These are phyloP conservation scores for Porites evermanni DNA, from an alignment of 92 coral and sea anemone genomes.

Conservation along the genomic window DNA sequence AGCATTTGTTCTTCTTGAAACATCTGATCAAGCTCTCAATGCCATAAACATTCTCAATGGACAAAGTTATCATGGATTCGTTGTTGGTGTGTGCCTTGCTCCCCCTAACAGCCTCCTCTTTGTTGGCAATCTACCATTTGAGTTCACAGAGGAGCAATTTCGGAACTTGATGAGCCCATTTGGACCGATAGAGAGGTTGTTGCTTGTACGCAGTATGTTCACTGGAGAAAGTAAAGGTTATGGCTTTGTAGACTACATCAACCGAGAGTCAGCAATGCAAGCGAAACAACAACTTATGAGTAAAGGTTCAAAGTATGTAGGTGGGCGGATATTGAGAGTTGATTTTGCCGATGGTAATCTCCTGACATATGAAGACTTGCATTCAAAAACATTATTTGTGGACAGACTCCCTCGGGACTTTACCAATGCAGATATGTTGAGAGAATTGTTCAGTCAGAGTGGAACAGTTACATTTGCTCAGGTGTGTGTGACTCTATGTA, in stretches of 20 bases:
- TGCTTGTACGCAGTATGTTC: slow-evolving; percentile 80
- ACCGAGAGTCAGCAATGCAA: slow-evolving; percentile 72
- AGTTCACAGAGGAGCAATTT: slow-evolving; percentile 85
- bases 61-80: slow-evolving; percentile 66
- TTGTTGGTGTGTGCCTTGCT: slow-evolving; percentile 70
- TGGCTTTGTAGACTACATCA: slow-evolving; percentile 89
- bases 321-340: slow-evolving; percentile 84
- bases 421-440: slow-evolving; percentile 78
- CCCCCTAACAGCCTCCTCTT: slow-evolving; percentile 84
- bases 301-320: slow-evolving; percentile 82
- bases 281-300: slow-evolving; percentile 81
- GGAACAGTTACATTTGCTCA: slow-evolving; percentile 93
- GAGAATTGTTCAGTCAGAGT: slow-evolving; percentile 72
- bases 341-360: slow-evolving; percentile 88
- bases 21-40: slow-evolving; percentile 65
- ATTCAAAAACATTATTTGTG: slow-evolving; percentile 89
- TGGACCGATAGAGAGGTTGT: slow-evolving; percentile 84
- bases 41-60: slow-evolving; percentile 70
- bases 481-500: slow-evolving; percentile 44
- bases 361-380: slow-evolving; percentile 74
- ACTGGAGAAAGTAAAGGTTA: slow-evolving; percentile 96
- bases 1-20: slow-evolving; percentile 66
- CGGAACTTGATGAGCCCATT: slow-evolving; percentile 82
- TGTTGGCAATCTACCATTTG: slow-evolving; percentile 94
- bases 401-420: slow-evolving; percentile 89